A percentile compares a stretch with the other conserved stretches of the same genome.
Conservation (phyloP, 2,888 invertebrate species). For the Apotomis betuletana region DNA sequence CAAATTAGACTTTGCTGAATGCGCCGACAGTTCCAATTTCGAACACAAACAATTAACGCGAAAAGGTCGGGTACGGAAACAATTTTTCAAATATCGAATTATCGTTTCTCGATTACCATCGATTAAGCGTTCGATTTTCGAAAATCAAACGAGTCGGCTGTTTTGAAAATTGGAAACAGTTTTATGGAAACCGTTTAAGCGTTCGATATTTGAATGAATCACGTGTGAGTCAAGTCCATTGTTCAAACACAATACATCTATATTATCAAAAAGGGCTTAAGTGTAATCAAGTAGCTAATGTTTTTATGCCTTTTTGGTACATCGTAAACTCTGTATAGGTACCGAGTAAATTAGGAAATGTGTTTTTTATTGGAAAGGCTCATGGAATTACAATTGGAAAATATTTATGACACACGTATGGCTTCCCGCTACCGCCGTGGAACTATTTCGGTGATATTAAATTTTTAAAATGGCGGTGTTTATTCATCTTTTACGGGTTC, state of each 20-base stretch:
- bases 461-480: constrained; percentile 47
- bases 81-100: constrained; percentile 36
- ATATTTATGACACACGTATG: constrained; percentile 69
- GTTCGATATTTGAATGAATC: constrained; percentile 76
- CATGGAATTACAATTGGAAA: constrained; percentile 75
- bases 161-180: constrained; percentile 49
- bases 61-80: constrained; percentile 23
- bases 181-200: constrained; percentile 55
- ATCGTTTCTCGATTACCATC: constrained; percentile 34
- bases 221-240: constrained; percentile 79
- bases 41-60: constrained; percentile 9
- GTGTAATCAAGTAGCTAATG: neutral
- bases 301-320: neutral
- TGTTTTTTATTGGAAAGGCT: constrained; percentile 79
- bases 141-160: constrained; percentile 38
- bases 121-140: constrained; percentile 36
- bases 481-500: constrained; percentile 44
- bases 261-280: constrained; percentile 14
- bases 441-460: constrained; percentile 64
- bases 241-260: constrained; percentile 70
- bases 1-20: neutral
- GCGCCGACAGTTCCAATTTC: neutral
- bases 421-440: constrained; percentile 72
- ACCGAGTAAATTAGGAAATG: constrained; percentile 81
- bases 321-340: constrained; percentile 49